A percentile compares a stretch with the other conserved stretches of the same genome.
phyloP scores from a whole-genome alignment of 2,113 vertebrate genomes.

The Hemichromis elongatus region DNA sequence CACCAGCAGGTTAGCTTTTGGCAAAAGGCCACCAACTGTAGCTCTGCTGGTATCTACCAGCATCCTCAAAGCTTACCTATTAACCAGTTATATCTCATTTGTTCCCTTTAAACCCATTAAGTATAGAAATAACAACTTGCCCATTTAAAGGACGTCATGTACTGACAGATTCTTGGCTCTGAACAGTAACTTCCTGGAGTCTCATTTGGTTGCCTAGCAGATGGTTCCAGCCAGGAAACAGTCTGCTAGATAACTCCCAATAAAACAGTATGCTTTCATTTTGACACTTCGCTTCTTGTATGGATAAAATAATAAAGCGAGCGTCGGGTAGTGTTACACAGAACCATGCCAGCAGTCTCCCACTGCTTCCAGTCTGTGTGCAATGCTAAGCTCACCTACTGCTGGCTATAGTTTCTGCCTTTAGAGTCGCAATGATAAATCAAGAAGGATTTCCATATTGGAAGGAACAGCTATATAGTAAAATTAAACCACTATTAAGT shows the following conservation, averaged over 20 bases:
- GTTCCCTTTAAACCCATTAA: background rate
- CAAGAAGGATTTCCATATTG: background rate
- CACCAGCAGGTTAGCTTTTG: background rate
- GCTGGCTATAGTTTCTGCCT: background rate
- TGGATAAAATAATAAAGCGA: background rate
- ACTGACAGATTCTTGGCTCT: background rate
- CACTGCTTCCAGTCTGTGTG: background rate
- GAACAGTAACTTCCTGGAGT: background rate
- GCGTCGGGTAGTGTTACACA: background rate
- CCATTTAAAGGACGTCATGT: background rate
- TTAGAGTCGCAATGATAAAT: background rate
- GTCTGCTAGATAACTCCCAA: background rate
- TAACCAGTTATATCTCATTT: background rate
- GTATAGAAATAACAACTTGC: background rate
- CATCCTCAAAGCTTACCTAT: background rate
- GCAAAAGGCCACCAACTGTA: background rate
- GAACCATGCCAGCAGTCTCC: background rate
- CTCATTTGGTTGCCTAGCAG: background rate
- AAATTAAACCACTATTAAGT: background rate
- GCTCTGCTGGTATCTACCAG: background rate
- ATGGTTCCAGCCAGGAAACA: background rate
- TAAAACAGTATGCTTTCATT: background rate
- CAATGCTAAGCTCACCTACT: background rate
- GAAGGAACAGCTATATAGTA: background rate
- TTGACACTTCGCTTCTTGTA: background rate